Evolutionary conservation across 2,113 vertebrate genomes (phyloP).

Genomic region (Engystomops pustulosus): DNA sequence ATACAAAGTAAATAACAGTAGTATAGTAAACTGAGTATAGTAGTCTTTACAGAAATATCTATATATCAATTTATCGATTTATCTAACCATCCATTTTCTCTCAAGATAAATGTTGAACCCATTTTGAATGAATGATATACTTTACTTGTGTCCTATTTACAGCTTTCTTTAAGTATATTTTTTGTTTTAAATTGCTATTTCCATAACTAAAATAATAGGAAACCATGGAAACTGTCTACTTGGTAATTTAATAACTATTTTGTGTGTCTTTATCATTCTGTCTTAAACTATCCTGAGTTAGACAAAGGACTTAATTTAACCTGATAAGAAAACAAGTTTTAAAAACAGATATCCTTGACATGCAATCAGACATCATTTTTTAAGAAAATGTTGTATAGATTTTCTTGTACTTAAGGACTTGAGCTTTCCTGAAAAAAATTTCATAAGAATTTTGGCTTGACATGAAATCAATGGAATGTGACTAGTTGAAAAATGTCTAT

Average conservation of each 20-base stretch:
- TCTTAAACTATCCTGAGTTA: conserved; percentile 17
- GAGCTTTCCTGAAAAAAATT: conserved; percentile 34
- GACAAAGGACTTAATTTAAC: conserved; percentile 2
- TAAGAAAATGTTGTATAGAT: conserved; percentile 40
- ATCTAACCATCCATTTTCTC: too few relatives aligned
- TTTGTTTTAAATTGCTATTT: neutral
- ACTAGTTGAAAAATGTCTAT: conserved; percentile 34
- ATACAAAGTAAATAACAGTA: too few relatives aligned
- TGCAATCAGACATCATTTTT: conserved; percentile 39
- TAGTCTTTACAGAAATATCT: too few relatives aligned
- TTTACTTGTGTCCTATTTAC: too few relatives aligned
- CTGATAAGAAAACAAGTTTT: neutral
- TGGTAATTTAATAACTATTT: neutral
- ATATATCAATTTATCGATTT: too few relatives aligned
- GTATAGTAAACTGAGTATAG: too few relatives aligned
- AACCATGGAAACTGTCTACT: neutral
- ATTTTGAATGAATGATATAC: too few relatives aligned
- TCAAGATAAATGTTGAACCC: too few relatives aligned
- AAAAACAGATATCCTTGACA: conserved; percentile 28
- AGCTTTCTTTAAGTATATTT: too few relatives aligned
- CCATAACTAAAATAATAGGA: neutral
- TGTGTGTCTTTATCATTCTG: neutral
- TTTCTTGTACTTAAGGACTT: conserved; percentile 38
- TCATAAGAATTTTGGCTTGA: conserved; percentile 21
- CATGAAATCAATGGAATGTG: conserved; percentile 36